A percentile compares a stretch with the other conserved stretches of the same genome.
phyloP scores from a whole-genome alignment of 2,113 vertebrate species.

The Cynocephalus volans region DNA sequence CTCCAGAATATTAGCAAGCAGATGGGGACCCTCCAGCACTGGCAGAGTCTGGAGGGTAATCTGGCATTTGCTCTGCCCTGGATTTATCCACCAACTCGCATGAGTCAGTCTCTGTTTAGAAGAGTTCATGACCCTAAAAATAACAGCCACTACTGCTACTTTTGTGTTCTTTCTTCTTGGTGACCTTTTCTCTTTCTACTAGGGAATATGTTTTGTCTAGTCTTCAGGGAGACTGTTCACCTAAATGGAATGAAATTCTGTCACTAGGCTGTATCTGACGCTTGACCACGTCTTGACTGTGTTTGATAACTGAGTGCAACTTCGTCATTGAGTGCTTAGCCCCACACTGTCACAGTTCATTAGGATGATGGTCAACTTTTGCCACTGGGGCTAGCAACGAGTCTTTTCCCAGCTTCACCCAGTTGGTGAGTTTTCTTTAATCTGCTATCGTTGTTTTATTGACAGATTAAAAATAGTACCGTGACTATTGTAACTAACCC shows the following conservation, averaged over 20 bases:
- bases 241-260: background rate
- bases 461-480: background rate
- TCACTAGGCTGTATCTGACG: background rate
- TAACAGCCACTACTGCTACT: fast-evolving
- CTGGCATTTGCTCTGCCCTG: background rate
- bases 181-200: background rate
- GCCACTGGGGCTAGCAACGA: background rate
- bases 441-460: background rate
- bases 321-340: background rate
- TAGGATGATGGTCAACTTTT: background rate
- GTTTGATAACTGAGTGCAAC: background rate
- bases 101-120: background rate
- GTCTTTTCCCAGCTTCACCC: background rate
- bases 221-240: background rate
- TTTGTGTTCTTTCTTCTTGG: background rate
- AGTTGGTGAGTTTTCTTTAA: background rate
- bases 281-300: background rate
- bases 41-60: background rate
- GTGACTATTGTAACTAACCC: background rate
- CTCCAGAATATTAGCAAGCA: background rate
- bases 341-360: background rate
- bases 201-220: background rate
- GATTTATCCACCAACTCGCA: background rate
- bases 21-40: too few species aligned
- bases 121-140: background rate